Evolutionary conservation across 2,113 vertebrate species (phyloP).

Genomic region (Stegastes partitus): DNA sequence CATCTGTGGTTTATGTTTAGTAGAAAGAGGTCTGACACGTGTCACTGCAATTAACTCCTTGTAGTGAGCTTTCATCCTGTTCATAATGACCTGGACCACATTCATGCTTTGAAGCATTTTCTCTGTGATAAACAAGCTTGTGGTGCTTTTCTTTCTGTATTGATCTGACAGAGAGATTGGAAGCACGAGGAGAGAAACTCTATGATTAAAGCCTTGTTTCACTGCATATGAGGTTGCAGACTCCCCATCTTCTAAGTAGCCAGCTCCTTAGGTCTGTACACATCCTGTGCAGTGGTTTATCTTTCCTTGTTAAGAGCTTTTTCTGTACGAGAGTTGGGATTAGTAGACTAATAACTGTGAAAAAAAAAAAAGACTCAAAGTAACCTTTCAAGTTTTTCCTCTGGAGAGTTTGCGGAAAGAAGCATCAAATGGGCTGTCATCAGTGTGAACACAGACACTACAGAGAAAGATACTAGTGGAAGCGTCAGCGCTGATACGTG

Average conservation of each 20-base stretch:
- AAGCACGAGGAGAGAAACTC: slow-evolving; percentile 34
- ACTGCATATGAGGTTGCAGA: slow-evolving; percentile 23
- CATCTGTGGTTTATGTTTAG: background rate
- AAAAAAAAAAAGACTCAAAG: slow-evolving; percentile 7
- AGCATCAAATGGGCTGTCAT: slow-evolving; percentile 26
- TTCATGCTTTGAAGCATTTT: slow-evolving; percentile 36
- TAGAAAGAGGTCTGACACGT: slow-evolving; percentile 8
- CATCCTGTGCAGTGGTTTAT: slow-evolving; percentile 15
- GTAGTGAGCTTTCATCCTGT: slow-evolving; percentile 21
- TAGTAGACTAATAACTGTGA: slow-evolving; percentile 31
- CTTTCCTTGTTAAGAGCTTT: slow-evolving; percentile 16
- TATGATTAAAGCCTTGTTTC: slow-evolving; percentile 61
- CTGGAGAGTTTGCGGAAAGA: slow-evolving; percentile 24
- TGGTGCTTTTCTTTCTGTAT: slow-evolving; percentile 9
- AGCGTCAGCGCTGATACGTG: background rate
- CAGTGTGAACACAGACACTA: background rate
- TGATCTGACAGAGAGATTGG: slow-evolving; percentile 30
- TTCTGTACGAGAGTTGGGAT: slow-evolving; percentile 15
- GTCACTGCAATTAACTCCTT: slow-evolving; percentile 31
- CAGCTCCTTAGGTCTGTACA: slow-evolving; percentile 3
- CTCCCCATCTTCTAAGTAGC: slow-evolving; percentile 18
- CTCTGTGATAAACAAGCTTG: slow-evolving; percentile 33
- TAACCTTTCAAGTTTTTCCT: slow-evolving; percentile 19
- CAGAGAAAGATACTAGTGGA: background rate
- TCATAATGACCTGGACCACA: slow-evolving; percentile 33